These are phyloP conservation scores for Naso thynnoides DNA, from an alignment of 2,797 vertebrate species.

Conservation along the genomic window DNA sequence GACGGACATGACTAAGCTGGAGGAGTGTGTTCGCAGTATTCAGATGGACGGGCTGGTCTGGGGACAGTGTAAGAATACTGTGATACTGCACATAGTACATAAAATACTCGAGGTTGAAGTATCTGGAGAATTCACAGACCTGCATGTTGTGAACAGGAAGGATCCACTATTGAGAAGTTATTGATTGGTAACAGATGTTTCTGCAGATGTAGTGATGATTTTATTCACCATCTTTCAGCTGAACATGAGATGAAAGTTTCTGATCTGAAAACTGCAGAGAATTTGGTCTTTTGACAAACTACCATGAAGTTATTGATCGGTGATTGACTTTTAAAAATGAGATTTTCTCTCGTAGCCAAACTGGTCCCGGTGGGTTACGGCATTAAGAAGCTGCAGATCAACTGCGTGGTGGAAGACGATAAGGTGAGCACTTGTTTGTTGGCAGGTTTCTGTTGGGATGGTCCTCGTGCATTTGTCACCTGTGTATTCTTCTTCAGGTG, in stretches of 20 bases:
- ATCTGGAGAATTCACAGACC: too few relatives aligned
- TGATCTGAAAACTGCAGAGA: constrained; percentile 58
- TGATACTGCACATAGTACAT: not conserved
- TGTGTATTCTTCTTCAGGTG: constrained; percentile 68
- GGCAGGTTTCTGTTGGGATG: not conserved
- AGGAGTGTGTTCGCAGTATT: constrained; percentile 93
- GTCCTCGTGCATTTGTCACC: not conserved
- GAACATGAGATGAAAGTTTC: constrained; percentile 63
- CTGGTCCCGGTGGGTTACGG: constrained; percentile 95
- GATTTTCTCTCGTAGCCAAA: constrained; percentile 85
- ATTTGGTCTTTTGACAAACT: fast-evolving
- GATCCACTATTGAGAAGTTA: too few relatives aligned
- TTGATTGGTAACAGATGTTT: not conserved
- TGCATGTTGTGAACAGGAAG: too few relatives aligned
- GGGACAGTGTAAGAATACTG: constrained; percentile 92
- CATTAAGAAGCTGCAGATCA: constrained; percentile 98
- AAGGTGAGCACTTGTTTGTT: constrained; percentile 81
- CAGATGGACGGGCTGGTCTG: constrained; percentile 94
- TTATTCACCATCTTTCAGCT: constrained; percentile 79
- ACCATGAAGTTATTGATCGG: not conserved
- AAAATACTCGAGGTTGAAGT: too few relatives aligned
- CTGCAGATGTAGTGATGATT: constrained; percentile 66
- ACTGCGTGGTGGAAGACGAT: constrained; percentile 97
- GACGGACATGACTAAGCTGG: constrained; percentile 95
- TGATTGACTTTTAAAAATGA: not conserved